Base-by-base conservation (phyloP, 1,140 invertebrate species). In the Procambarus virginalis region DNA sequence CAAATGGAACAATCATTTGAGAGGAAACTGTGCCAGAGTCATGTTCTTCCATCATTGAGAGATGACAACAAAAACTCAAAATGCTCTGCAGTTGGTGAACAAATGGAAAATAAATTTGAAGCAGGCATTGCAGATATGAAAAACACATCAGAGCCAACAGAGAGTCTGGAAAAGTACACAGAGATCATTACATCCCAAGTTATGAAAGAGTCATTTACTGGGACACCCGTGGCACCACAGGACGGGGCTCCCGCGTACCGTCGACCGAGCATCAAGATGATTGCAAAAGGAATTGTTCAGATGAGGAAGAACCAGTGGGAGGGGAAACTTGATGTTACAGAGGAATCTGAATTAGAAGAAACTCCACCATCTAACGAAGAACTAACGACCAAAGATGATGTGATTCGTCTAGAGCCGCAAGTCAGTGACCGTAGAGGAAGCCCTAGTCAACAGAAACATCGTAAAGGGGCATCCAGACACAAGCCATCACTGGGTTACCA, bases 231-330 rank as follows among this genome's bases (percentile, higher is more conserved):
- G 34, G 34, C 34, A 34, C 34, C 34, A 34, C 34, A 20, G 0
- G 68, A 73, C 68, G 22, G 68, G 22, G n/a, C 20, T 14, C 68
- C 68, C 34, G 22, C 34, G 8, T n/a, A 55, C 3, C 79, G 79
- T 20, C 60, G 55, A 3, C 79, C 79, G n/a, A 81, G 79, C 51
- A 81, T 81, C n/a, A 75, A 68, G 48, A 76, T 84, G 55, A 81
- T 81, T 45, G 46, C 73, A 20, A 84, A 10, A 20, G 60, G 73
- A 2, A 76, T 81, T 12, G 79, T 81, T 3, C 79, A 48, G 79
- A 60, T n/a, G n/a, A 70, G 68, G 68, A 75, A n/a, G 68, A 51
- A 34, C 73, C 73, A 84, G 20, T 55, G 46, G 45, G 68, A 84
- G 51, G 51, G 45, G 55, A 12, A 84, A 10, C 48, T 58, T 5